Conservation (phyloP, 1,140 invertebrate species). For the Drosophila watanabei region DNA sequence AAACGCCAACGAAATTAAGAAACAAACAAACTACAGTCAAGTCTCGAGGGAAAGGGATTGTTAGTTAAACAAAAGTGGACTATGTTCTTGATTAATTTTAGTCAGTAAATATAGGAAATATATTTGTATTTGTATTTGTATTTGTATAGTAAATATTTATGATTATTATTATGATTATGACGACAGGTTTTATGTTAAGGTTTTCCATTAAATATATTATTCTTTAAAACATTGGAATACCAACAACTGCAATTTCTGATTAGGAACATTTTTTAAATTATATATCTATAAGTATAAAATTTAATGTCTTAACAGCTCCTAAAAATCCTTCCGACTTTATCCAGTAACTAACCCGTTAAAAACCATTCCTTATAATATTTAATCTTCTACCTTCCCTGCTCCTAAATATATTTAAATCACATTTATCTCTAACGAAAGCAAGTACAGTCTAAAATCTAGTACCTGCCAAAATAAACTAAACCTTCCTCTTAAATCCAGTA, state of each 20-base stretch:
- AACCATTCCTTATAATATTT: too few species aligned
- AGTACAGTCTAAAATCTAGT: neutral
- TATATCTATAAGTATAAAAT: neutral
- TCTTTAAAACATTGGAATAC: neutral
- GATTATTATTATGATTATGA: neutral
- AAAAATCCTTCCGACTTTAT: too few species aligned
- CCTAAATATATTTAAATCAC: neutral
- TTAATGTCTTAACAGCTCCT: neutral
- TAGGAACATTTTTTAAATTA: neutral
- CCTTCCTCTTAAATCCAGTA: neutral
- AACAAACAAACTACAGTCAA: slow-evolving; percentile 12
- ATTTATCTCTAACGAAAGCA: neutral
- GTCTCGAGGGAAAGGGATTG: neutral
- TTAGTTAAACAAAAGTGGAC: neutral
- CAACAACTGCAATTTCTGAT: neutral
- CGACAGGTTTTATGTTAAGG: neutral
- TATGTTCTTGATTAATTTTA: neutral
- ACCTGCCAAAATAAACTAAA: neutral
- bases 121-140: too few species aligned
- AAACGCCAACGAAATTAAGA: slow-evolving; percentile 25
- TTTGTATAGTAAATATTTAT: too few species aligned
- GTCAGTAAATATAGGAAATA: too few species aligned
- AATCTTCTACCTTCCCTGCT: neutral
- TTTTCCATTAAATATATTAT: neutral
- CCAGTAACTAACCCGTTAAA: too few species aligned